Evolutionary conservation across 1,140 invertebrate genomes (phyloP), one percentile per base, ranked within the genome.

Genomic region (Danaus plexippus): DNA sequence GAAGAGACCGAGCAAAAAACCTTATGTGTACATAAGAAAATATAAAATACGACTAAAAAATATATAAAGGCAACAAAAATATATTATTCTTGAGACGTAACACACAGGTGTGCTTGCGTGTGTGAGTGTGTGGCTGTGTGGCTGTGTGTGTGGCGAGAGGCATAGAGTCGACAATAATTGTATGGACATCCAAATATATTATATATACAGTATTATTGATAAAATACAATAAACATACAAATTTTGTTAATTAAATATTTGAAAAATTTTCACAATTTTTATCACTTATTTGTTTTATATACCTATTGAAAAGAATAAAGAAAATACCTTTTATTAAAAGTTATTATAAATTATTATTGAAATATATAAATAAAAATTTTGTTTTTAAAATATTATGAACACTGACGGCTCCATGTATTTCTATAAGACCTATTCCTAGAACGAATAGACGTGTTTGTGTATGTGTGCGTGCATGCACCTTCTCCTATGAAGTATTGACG

Each of bases 31-130:
- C 69, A 75, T 72, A 75, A 69, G 76, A 72, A 85, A 81, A 82
- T 80, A 86, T 84, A 83, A 80, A 83, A 83, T 85, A 81, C 69
- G 58, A 72, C 65, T 74, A 85, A 86, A 85, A 85, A 80, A 84
- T 82, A 85, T 80, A 85, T 82, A 81, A 78, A 74, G 80, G 75
- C 80, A 84, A 84, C 80, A 84, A 86, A 86, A 86, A 86, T 85
- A 83, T 85, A 82, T 86, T 84, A 84, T 84, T 86, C 80, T 80
- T 73, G 77, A 82, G 79, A 80, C 75, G 71, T 63, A 46, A 66
- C 74, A 76, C 79, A 77, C 83, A 81, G 83, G 83, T 84, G 73
- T 59, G 64, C 11, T 15, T 57, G 45, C 51, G 52, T 61, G 59
- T 61, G 50, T 57, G 42, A 51, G 66, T 13, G 11, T 67, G 63